Evolutionary conservation across 2,888 invertebrate genomes (phyloP), one percentile per base, ranked within the genome.

Genomic region (Xanthorhoe spadicearia): DNA sequence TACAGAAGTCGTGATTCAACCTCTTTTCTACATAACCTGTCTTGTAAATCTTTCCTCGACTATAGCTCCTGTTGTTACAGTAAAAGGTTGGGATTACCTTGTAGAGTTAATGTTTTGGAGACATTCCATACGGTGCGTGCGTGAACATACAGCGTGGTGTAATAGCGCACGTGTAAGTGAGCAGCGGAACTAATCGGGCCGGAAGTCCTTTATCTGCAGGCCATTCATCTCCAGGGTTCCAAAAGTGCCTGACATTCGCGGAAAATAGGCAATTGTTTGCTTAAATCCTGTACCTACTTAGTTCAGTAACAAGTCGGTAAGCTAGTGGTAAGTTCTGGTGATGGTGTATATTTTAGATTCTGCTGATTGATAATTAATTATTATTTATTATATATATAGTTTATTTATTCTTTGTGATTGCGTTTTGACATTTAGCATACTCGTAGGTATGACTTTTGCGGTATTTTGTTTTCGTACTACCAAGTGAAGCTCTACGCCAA

Each of bases 191-290:
- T 86, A 85, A 89, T 83, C 67, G 74, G 76, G 72, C 78, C 89
- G 91, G 92, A 92, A 85, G 87, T 86, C 82, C 88, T 90, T 91
- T 91, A 88, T 89, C 70, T 77, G 72, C 57, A 68, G 88, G 87
- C 77, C 88, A 79, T 89, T 90, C 90, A 90, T 90, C 90, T 90
- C 83, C 28, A 65, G 67, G 72, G 71, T 23, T 51, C 50, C 48
- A 49, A 23, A 43, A 43, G 38, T 43, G 38, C 38, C 23, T 38
- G 60, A 53, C 7, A 43, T 46, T 70, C 65, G 75, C 78, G 74
- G 68, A 72, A 73, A 70, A 63, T 64, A n/a, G n/a, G n/a, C n/a
- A 54, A 17, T 28, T 28, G 56, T 56, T 56, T 56, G 17, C 23
- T 60, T 53, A 49, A 5, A 0, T 8, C 8, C 48, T 17, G 15